Evolutionary conservation across 2,888 invertebrate species (phyloP).

Genomic region (Trachelus troglodyta): DNA sequence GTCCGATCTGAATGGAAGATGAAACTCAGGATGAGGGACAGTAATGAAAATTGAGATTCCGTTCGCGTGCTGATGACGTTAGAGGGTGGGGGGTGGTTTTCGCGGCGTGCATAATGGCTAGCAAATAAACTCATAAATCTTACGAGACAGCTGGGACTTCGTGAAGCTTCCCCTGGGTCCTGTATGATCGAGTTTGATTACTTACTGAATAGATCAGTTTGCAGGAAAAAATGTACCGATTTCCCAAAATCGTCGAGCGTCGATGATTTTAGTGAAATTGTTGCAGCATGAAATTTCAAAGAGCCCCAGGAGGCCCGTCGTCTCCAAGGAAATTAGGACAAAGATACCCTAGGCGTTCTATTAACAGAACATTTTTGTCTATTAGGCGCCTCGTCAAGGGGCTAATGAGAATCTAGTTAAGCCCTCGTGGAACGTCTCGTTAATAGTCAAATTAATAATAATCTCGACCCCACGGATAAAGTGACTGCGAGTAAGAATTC

Average conservation of each 20-base stretch:
- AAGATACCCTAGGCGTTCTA: not conserved
- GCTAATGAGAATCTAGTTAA: not conserved
- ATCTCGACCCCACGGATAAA: not conserved
- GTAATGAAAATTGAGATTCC: conserved; percentile 7
- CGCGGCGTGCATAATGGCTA: not conserved
- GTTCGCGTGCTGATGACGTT: not conserved
- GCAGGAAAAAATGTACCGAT: not conserved
- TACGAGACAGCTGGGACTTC: not conserved
- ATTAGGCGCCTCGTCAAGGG: not conserved
- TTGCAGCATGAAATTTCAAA: not conserved
- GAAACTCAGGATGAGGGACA: not conserved
- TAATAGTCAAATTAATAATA: not conserved
- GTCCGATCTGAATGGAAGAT: not conserved
- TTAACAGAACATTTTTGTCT: not conserved
- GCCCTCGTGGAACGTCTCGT: not conserved
- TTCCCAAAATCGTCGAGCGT: not conserved
- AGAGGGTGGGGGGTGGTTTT: not conserved
- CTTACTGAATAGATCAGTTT: not conserved
- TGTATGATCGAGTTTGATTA: not conserved
- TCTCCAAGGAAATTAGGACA: not conserved
- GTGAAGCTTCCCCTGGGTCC: not conserved
- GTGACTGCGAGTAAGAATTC: not conserved
- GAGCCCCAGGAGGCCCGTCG: not conserved
- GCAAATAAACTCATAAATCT: conserved; percentile 7
- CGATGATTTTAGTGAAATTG: not conserved